Evolutionary conservation across 1,140 invertebrate genomes (phyloP).

Genomic region (Achatina immaculata): DNA sequence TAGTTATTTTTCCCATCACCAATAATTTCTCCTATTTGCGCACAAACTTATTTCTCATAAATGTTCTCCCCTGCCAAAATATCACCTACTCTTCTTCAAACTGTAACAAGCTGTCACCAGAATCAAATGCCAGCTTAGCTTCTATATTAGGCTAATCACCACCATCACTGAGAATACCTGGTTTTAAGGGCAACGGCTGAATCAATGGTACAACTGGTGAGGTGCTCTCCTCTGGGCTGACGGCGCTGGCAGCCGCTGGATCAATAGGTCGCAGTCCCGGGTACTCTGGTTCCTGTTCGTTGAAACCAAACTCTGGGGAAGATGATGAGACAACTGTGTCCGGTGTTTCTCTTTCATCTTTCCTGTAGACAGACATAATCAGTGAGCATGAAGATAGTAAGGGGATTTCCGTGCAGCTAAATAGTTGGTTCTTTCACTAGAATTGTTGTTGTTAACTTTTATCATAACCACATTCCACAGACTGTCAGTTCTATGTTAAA

Average conservation of each 20-base stretch:
- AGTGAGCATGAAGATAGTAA: background rate
- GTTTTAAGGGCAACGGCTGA: constrained; percentile 61
- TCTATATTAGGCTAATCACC: too few species aligned
- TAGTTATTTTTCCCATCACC: too few species aligned
- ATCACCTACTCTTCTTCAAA: too few species aligned
- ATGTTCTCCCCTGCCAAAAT: too few species aligned
- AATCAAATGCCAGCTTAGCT: too few species aligned
- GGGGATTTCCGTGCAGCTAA: background rate
- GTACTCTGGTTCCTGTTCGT: constrained; percentile 75
- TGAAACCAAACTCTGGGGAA: constrained; percentile 85
- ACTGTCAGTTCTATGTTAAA: background rate
- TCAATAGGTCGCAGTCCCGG: constrained; percentile 74
- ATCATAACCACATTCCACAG: background rate
- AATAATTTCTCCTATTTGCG: too few species aligned
- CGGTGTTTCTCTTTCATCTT: constrained; percentile 79
- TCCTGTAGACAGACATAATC: constrained; percentile 29
- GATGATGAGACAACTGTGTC: constrained; percentile 91
- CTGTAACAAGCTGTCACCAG: too few species aligned
- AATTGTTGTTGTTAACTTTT: background rate
- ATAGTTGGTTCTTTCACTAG: background rate
- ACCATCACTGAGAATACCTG: too few species aligned
- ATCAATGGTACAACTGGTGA: constrained; percentile 63
- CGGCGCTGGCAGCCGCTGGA: constrained; percentile 52
- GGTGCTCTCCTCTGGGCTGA: constrained; percentile 51
- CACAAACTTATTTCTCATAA: too few species aligned